These are phyloP conservation scores for Arnoldichthys spilopterus DNA, from an alignment of 2,797 vertebrate genomes.

Conservation along the genomic window DNA sequence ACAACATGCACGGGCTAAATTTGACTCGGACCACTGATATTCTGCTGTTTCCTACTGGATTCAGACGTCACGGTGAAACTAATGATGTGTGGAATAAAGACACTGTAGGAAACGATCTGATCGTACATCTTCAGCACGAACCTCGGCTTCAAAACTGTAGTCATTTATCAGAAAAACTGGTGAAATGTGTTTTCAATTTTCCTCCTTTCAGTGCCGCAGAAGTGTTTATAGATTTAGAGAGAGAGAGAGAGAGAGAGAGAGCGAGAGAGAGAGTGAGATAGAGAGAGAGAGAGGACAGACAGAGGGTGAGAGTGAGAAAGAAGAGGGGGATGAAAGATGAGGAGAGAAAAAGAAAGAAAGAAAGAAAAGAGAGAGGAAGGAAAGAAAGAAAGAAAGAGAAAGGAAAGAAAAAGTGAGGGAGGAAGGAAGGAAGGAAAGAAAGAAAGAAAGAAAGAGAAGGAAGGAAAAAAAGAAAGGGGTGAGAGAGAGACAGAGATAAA, in stretches of 20 bases:
- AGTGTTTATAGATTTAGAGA: background rate
- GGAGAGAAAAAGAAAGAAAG: background rate
- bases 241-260: no score
- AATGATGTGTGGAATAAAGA: background rate
- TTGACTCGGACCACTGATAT: background rate
- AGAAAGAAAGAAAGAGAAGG: constrained; percentile 23
- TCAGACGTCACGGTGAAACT: background rate
- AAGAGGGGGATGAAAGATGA: background rate
- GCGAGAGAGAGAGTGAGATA: no score
- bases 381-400: no score
- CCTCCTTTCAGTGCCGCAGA: background rate
- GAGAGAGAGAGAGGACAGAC: no score
- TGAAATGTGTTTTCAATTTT: background rate
- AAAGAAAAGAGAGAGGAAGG: no score
- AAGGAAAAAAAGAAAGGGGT: background rate
- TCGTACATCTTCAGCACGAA: background rate
- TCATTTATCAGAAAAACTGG: background rate
- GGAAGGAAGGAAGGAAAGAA: no score
- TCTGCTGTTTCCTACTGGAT: background rate
- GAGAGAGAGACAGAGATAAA: no score
- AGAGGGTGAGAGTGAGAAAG: no score
- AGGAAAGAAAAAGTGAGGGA: no score
- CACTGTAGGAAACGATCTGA: background rate
- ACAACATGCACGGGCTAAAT: background rate
- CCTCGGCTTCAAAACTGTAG: background rate